Percentiles rank a stretch among this genome's conserved stretches.
Evolutionary conservation across 1,140 invertebrate genomes (phyloP).

Genomic region (Aplysia californica): DNA sequence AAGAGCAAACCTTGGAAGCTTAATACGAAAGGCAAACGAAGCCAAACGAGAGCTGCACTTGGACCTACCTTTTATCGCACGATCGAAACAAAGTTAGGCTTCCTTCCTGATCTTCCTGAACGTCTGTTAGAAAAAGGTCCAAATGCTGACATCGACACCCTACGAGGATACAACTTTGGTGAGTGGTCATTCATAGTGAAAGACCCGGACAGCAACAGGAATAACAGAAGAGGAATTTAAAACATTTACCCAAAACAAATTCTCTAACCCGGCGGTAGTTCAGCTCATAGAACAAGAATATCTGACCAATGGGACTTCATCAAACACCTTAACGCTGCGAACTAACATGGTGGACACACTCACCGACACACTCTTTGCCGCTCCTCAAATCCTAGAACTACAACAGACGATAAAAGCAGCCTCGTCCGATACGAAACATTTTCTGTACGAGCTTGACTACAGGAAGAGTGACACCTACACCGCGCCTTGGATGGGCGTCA

Average conservation of each 20-base stretch:
- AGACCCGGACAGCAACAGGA: not conserved
- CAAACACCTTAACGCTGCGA: not conserved
- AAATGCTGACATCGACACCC: not conserved
- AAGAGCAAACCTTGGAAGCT: not conserved
- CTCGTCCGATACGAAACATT: not conserved
- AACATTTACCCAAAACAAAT: not conserved
- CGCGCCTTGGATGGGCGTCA: not conserved
- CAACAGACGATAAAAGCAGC: not conserved
- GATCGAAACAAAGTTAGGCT: slow-evolving; percentile 1
- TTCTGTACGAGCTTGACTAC: slow-evolving; percentile 6
- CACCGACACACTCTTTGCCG: not conserved
- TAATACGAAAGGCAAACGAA: not conserved
- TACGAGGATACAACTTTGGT: not conserved
- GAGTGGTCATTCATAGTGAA: not conserved
- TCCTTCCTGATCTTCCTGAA: not conserved
- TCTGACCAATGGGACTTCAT: not conserved
- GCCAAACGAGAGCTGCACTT: too few species aligned
- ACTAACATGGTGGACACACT: not conserved
- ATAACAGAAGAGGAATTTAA: not conserved
- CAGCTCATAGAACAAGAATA: not conserved
- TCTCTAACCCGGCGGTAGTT: not conserved
- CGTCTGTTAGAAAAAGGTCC: not conserved
- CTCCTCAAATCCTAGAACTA: not conserved
- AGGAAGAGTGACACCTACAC: not conserved
- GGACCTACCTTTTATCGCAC: not conserved